These are phyloP conservation scores for Falcaria lacertinaria DNA, from an alignment of 2,888 invertebrate genomes.

Conservation along the genomic window DNA sequence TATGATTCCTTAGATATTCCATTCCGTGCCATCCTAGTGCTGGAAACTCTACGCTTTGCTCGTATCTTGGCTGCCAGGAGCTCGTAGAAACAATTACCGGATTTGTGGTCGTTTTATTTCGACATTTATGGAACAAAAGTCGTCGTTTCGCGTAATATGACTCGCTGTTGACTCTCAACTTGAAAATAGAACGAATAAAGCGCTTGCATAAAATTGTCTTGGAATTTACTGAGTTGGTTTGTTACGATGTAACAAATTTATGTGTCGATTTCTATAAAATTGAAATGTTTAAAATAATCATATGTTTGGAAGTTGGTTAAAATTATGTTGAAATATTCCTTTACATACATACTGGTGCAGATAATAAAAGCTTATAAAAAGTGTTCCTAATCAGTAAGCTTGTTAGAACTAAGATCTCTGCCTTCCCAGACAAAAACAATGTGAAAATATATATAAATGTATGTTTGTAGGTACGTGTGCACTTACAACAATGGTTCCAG, in stretches of 20 bases:
- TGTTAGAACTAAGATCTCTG: no score
- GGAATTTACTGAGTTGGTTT: background rate
- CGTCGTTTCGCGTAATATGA: background rate
- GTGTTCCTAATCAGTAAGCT: no score
- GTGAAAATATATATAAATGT: no score
- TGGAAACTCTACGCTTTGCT: conserved; percentile 24
- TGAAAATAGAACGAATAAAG: background rate
- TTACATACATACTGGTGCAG: no score
- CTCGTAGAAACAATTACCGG: conserved; percentile 35
- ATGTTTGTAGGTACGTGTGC: no score
- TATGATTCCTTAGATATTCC: conserved; percentile 18
- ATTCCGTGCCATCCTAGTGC: conserved; percentile 20
- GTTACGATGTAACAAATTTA: background rate
- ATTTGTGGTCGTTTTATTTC: conserved; percentile 24
- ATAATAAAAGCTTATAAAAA: no score
- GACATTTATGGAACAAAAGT: conserved; percentile 10
- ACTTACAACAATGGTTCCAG: no score
- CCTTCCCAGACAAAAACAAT: no score
- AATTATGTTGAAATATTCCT: no score
- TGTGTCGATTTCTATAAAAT: no score
- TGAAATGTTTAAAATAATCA: no score
- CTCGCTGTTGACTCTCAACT: background rate
- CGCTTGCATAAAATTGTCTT: background rate
- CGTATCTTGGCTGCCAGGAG: conserved; percentile 32
- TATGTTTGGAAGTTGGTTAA: no score